Base-by-base conservation (phyloP, 2,113 vertebrate species). In the Antennarius striatus region DNA sequence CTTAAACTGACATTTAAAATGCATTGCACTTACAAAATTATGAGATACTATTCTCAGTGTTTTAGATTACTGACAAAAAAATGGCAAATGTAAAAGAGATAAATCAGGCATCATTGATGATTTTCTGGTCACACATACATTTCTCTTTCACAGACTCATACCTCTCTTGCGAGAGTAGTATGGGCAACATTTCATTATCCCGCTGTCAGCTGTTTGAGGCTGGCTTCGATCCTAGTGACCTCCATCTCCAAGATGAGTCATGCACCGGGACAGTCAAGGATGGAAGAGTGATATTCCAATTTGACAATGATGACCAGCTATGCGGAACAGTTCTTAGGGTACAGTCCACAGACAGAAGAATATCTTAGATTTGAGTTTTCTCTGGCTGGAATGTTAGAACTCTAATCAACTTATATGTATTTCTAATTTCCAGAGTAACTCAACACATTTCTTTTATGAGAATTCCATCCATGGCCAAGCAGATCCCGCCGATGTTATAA, bases 131-230 rank as follows among this genome's bases (percentile, higher is more conserved):
- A 43, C 10, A 43, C 42, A 9, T 51, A 12, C 17, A 4, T 55
- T 65, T 59, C 2, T 57, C 12, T 40, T 11, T 43, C 54, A 9
- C 53, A 92, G 90, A 89, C 28, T 75, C 80, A 10, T 47, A 30
- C 15, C 57, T 86, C 46, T 62, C 49, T 4, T 91, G 90, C 68
- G 28, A n/a, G 10, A 72, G 76, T 28, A 81, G 79, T 32, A 60
- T 77, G 12, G 86, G 78, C 47, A 67, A 28, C 10, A 77, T 90
- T 10, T 90, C 89, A 0, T 10, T 91, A 43, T 88, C 90, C 4
- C 87, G 88, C 14, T 91, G 90, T 36, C 80, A 87, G 60, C 58
- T 91, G 42, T 88, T 91, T 73, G 79, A 85, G 14, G 87, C 74
- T 15, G 90, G 89, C 9, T 91, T 88, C 58, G 40, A 64, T 3